Conservation (phyloP, 1,140 invertebrate genomes). For the Aphidius gifuensis region DNA sequence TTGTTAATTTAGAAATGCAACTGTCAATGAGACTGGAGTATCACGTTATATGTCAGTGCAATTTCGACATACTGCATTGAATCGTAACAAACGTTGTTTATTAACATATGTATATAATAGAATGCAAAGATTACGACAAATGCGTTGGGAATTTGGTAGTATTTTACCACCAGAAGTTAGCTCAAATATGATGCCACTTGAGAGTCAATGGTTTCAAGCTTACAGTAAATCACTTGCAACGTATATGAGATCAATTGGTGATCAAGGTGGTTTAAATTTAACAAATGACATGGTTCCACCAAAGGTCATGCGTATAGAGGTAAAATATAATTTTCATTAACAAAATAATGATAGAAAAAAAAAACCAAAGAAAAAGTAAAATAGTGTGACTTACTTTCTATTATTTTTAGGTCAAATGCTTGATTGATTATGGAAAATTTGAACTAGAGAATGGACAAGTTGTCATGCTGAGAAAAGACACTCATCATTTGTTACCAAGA, state of each 20-base stretch:
- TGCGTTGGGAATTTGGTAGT: slow-evolving; percentile 92
- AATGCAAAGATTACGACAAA: slow-evolving; percentile 72
- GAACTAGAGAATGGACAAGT: slow-evolving; percentile 90
- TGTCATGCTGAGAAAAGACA: slow-evolving; percentile 87
- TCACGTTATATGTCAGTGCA: slow-evolving; percentile 65
- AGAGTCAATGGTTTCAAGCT: slow-evolving; percentile 82
- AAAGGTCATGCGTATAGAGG: slow-evolving; percentile 88
- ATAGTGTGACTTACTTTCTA: not conserved
- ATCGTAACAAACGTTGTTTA: slow-evolving; percentile 86
- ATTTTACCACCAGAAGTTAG: slow-evolving; percentile 83
- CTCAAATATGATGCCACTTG: slow-evolving; percentile 74
- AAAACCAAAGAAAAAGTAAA: slow-evolving; percentile 1
- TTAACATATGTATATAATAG: slow-evolving; percentile 86
- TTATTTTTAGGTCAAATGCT: slow-evolving; percentile 70
- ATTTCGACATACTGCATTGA: slow-evolving; percentile 78
- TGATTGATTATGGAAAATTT: slow-evolving; percentile 88
- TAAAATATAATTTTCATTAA: slow-evolving; percentile 37
- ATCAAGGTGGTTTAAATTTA: slow-evolving; percentile 78
- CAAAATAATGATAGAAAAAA: not conserved
- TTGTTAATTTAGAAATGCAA: slow-evolving; percentile 23
- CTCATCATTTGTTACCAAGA: slow-evolving; percentile 84
- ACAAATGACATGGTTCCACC: slow-evolving; percentile 87
- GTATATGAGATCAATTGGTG: slow-evolving; percentile 87
- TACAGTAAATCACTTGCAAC: slow-evolving; percentile 84
- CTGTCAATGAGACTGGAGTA: slow-evolving; percentile 35